Evolutionary conservation across 2,888 invertebrate genomes (phyloP).

Genomic region (Chrysina gloriosa): DNA sequence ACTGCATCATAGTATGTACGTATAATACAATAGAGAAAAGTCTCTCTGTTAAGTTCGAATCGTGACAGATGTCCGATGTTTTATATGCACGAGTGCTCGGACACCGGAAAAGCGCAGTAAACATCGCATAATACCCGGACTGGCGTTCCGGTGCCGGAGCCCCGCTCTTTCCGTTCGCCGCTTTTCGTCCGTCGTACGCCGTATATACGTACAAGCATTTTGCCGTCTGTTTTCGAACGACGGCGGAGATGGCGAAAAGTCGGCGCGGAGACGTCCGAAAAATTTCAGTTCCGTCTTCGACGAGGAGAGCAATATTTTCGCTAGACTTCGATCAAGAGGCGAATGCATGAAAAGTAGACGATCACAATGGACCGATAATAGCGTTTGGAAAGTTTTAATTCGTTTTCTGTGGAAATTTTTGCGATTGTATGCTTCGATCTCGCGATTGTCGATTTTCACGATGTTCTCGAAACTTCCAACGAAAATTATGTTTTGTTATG

Average conservation of each 20-base stretch:
- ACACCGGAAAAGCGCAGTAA: constrained; percentile 57
- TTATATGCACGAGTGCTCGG: constrained; percentile 59
- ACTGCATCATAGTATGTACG: neutral
- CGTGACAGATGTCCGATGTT: constrained; percentile 55
- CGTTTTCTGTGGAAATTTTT: constrained; percentile 41
- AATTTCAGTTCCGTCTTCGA: constrained; percentile 33
- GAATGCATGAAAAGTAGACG: constrained; percentile 43
- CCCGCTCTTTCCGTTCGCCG: constrained; percentile 47
- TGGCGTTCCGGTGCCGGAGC: constrained; percentile 52
- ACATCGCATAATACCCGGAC: constrained; percentile 56
- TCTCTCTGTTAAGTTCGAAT: constrained; percentile 42
- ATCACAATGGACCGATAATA: constrained; percentile 36
- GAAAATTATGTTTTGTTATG: neutral
- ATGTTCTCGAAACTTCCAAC: constrained; percentile 20
- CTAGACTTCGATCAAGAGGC: constrained; percentile 42
- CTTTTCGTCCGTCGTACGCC: constrained; percentile 42
- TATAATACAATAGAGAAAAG: constrained; percentile 22
- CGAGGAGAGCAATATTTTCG: constrained; percentile 35
- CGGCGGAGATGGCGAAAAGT: neutral
- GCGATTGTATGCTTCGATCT: constrained; percentile 27
- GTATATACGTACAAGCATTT: constrained; percentile 34
- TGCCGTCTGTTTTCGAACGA: constrained; percentile 25
- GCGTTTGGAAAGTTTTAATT: constrained; percentile 41
- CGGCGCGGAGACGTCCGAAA: constrained; percentile 5
- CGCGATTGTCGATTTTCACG: constrained; percentile 6